Percentiles rank a stretch among this genome's conserved stretches.
Conservation (phyloP, 2,888 invertebrate species). For the Ennomos erosarius region DNA sequence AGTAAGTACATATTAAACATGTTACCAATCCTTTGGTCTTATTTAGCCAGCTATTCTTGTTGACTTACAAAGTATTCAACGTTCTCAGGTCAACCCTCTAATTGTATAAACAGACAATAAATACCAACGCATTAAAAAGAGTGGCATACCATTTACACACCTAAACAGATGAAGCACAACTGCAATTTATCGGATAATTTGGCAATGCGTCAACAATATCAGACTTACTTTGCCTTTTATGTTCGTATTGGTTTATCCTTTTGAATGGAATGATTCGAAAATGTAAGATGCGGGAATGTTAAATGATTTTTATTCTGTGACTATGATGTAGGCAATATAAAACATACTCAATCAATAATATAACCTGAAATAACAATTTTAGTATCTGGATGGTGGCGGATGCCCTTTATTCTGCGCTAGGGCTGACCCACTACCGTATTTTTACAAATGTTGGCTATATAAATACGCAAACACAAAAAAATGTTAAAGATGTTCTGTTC, state of each 20-base stretch:
- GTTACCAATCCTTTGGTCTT: background rate
- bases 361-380: no score
- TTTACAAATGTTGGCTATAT: no score
- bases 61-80: no score
- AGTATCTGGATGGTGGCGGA: no score
- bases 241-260: slow-evolving; percentile 14
- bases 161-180: slow-evolving; percentile 1
- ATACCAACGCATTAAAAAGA: slow-evolving; percentile 9
- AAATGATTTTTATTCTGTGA: background rate
- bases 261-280: slow-evolving; percentile 7
- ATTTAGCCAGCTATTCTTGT: background rate
- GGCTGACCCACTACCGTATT: no score
- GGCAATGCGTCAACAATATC: slow-evolving; percentile 9
- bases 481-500: no score
- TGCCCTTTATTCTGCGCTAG: no score
- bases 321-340: no score
- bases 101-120: background rate
- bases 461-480: no score
- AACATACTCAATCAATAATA: no score
- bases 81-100: background rate
- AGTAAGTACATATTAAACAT: no score
- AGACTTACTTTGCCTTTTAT: slow-evolving; percentile 11
- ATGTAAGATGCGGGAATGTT: slow-evolving; percentile 6
- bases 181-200: slow-evolving; percentile 6
- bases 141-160: slow-evolving; percentile 9